Conservation (phyloP, 1,140 invertebrate species). For the Temnothorax longispinosus region DNA sequence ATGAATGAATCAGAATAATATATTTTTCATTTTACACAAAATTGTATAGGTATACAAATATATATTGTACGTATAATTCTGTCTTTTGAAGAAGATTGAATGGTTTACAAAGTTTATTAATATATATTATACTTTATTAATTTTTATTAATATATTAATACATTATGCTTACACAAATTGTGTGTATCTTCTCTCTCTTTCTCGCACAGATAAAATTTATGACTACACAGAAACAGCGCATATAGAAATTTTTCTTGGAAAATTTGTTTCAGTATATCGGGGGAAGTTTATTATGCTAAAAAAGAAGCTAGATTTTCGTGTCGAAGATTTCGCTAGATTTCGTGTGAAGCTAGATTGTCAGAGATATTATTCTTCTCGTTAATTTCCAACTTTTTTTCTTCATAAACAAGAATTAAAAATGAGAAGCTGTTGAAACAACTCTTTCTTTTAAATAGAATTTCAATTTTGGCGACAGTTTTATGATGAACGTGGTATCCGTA, state of each 20-base stretch:
- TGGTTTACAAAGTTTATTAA: no score
- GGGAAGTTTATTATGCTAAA: background rate
- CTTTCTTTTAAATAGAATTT: background rate
- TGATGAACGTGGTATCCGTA: background rate
- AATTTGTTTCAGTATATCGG: background rate
- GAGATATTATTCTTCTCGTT: background rate
- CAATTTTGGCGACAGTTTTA: background rate
- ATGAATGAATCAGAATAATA: background rate
- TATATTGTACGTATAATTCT: no score
- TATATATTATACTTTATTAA: no score
- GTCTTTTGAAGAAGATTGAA: no score
- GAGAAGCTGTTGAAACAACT: background rate
- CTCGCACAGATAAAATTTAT: background rate
- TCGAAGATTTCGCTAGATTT: no score
- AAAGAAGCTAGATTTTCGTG: background rate
- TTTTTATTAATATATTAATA: no score
- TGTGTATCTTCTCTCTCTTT: no score
- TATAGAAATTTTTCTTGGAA: background rate
- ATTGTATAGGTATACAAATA: no score
- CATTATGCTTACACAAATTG: no score
- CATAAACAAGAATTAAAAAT: background rate
- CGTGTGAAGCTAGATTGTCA: background rate
- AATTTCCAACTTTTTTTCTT: background rate
- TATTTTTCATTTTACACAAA: background rate
- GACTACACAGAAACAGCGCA: background rate